Conservation (phyloP, 2,797 vertebrate species). For the Centroberyx gerrardi region DNA sequence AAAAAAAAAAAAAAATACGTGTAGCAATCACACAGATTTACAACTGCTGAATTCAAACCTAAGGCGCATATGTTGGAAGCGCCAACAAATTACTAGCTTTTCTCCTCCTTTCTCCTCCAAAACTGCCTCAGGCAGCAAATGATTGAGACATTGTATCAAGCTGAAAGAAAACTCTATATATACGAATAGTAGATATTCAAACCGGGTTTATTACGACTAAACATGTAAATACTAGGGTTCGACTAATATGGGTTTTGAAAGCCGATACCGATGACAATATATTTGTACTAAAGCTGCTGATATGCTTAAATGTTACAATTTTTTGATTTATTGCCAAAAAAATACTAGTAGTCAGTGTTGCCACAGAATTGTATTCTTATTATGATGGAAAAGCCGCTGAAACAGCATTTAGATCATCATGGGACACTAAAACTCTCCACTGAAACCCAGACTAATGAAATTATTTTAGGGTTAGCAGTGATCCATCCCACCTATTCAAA, state of each 20-base stretch:
- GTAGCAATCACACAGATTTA: constrained; percentile 24
- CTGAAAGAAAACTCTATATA: neutral
- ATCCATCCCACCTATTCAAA: too few species aligned
- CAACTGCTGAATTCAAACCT: constrained; percentile 28
- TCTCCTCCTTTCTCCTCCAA: neutral
- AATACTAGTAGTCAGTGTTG: too few species aligned
- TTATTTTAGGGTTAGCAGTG: too few species aligned
- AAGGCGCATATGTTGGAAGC: constrained; percentile 13
- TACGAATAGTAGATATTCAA: neutral
- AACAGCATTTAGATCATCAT: too few species aligned
- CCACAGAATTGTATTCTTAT: too few species aligned
- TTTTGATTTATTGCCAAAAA: too few species aligned
- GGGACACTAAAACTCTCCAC: too few species aligned
- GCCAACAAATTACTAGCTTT: constrained; percentile 31
- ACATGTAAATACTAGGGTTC: neutral
- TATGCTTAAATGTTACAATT: too few species aligned
- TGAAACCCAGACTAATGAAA: too few species aligned
- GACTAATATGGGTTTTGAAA: neutral
- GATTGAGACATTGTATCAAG: constrained; percentile 12
- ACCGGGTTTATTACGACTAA: constrained; percentile 9
- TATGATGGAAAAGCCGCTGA: too few species aligned
- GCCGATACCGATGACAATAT: neutral
- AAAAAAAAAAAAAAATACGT: constrained; percentile 8
- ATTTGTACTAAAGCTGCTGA: too few species aligned
- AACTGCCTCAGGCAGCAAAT: constrained; percentile 7